phyloP scores from a whole-genome alignment of 1,140 invertebrate species.

The Protaetia brevitarsis region DNA sequence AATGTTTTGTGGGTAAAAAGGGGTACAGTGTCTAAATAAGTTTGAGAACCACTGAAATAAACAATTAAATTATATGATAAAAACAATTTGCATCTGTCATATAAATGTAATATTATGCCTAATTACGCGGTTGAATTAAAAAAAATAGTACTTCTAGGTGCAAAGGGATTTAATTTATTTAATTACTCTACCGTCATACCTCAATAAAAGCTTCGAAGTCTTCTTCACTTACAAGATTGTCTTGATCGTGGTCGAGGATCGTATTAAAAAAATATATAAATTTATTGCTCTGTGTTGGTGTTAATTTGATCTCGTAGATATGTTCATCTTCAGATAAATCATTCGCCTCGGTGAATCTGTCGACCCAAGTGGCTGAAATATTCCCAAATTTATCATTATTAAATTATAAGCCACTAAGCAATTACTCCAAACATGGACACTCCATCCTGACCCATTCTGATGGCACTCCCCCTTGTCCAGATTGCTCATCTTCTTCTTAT shows the following conservation, averaged over 20 bases:
- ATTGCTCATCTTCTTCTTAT: slow-evolving; percentile 30
- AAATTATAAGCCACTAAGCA: slow-evolving; percentile 29
- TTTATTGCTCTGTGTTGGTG: slow-evolving; percentile 63
- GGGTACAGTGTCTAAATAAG: no score
- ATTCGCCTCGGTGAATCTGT: slow-evolving; percentile 59
- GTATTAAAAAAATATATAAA: slow-evolving; percentile 66
- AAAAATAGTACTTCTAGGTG: no score
- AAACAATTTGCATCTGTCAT: no score
- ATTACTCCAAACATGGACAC: slow-evolving; percentile 71
- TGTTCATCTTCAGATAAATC: slow-evolving; percentile 51
- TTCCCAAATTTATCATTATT: background rate
- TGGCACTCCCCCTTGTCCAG: slow-evolving; percentile 38
- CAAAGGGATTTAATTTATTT: no score
- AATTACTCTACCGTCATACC: slow-evolving; percentile 50
- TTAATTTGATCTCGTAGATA: slow-evolving; percentile 52
- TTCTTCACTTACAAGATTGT: slow-evolving; percentile 65
- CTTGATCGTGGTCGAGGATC: slow-evolving; percentile 65
- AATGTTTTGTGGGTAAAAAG: no score
- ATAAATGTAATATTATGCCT: no score
- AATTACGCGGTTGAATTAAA: no score
- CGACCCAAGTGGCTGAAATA: slow-evolving; percentile 64
- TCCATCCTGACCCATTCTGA: slow-evolving; percentile 55
- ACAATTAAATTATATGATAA: no score
- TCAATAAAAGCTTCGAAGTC: slow-evolving; percentile 69
- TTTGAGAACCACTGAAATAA: no score